Evolutionary conservation across 2,888 invertebrate species (phyloP), one percentile per base, ranked within the genome.

Genomic region (Plemyria rubiginata): DNA sequence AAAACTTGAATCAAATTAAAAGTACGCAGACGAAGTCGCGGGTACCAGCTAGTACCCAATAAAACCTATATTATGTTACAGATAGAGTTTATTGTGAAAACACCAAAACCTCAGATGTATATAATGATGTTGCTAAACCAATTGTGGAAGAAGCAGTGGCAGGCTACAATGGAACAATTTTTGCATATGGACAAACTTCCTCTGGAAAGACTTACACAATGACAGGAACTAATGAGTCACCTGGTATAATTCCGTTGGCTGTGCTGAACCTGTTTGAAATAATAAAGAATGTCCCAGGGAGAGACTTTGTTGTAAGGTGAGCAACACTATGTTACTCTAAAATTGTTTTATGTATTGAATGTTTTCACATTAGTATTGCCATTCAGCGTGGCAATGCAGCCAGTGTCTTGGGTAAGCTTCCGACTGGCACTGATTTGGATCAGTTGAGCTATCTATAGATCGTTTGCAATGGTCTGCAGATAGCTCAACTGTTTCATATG

Each of bases 161-260:
- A 67, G 97, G 97, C 2, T 95, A 96, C 73, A 97, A 97, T 82
- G 97, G 97, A 1, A 98, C 98, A 0, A 95, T 98, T 70, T 97
- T 98, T 88, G 97, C 98, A 0, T 98, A 98, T 82, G 98, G 98
- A 7, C 98, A 98, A 85, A 98, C 98, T 4, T 96, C 97, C 0
- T 97, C 97, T 0, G 98, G 98, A 57, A 97, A 97, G 85, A 97
- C 97, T 0, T 95, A 95, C 75, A 97, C 97, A 0, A 96, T 97
- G 96, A 94, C 96, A 80, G 98, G 98, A 0, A 94, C 94, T 38
- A 86, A 93, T 0, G 74, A 86, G 0, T 94, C 95, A 43, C 95
- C 94, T 0, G 98, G 98, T 0, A 95, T 98, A 8, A 96, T 98
- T 76, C 94, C 95, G 0, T 80, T 96, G 41, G 94, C 97, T 0